Evolutionary conservation across 1,140 invertebrate species (phyloP), one percentile per base, ranked within the genome.

Genomic region (Limonius californicus): DNA sequence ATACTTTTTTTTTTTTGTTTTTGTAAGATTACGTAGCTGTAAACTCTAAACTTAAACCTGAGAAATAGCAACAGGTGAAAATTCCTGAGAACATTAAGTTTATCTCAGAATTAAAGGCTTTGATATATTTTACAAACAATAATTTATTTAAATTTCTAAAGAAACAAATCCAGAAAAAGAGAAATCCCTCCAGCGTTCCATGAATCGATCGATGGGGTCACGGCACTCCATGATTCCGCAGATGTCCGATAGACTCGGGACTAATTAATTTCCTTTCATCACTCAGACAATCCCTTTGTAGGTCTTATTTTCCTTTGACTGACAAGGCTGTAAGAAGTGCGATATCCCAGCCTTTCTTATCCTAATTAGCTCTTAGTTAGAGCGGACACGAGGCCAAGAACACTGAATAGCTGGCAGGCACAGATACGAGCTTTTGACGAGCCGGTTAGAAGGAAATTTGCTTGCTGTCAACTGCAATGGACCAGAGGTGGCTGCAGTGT

Each of bases 181-280:
- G n/a, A n/a, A n/a, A 16, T 54, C 16, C 20, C 6, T 54, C 3
- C 6, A 45, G 16, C 6, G 12, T 45, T n/a, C 16, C 4, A 19
- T 7, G 7, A 20, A 54, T 54, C 54, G 20, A 55, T 27, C 54
- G 27, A 27, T 14, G 19, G 27, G 32, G 47, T 54, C 50, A 27
- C 23, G 47, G n/a, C 47, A 35, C 47, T 19, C 45, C 20, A 20
- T 60, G 47, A 60, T 60, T 60, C 27, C 50, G 59, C 59, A 60
- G 60, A 61, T 47, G 60, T 61, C 54, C 60, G 60, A 61, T 61
- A 61, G 53, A 54, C 39, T 43, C 50, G 32, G 64, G 59, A 59
- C 62, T 68, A 68, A 68, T 68, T 68, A 68, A 68, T 68, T 66
- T 59, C 61, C 67, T 66, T 66, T 66, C 64, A 62, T 65, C 61